Conservation (phyloP, 2,797 vertebrate genomes). For the Psittacula echo region DNA sequence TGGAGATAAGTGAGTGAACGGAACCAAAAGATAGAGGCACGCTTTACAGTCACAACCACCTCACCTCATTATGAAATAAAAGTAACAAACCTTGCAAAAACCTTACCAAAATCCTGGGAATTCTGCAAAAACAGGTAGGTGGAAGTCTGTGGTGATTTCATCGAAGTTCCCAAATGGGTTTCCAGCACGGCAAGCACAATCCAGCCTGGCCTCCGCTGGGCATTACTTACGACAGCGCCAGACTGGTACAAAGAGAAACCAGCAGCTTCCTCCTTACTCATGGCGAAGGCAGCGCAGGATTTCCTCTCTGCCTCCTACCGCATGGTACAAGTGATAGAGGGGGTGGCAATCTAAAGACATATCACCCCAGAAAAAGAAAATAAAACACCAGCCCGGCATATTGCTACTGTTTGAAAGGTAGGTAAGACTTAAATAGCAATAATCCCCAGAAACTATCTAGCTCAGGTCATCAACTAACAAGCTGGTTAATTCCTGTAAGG, state of each 20-base stretch:
- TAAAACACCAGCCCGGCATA: not conserved
- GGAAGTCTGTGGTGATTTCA: not conserved
- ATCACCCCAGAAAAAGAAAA: not conserved
- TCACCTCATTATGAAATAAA: not conserved
- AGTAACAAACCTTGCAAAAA: not conserved
- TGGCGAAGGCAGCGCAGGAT: slow-evolving; percentile 26
- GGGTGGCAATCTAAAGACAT: not conserved
- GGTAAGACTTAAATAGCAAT: slow-evolving; percentile 58
- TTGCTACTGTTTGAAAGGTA: not conserved
- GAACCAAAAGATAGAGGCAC: not conserved
- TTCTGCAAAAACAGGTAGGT: not conserved
- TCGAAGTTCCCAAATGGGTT: not conserved
- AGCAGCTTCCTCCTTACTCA: not conserved
- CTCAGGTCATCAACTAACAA: slow-evolving; percentile 58
- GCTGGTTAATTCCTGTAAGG: slow-evolving; percentile 52
- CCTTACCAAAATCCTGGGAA: slow-evolving; percentile 36
- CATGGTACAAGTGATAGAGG: not conserved
- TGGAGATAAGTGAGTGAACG: fast-evolving
- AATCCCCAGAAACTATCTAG: slow-evolving; percentile 60
- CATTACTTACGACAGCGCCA: fast-evolving
- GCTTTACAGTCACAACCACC: not conserved
- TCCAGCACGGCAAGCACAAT: not conserved
- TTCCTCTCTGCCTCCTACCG: not conserved
- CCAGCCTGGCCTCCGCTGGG: not conserved
- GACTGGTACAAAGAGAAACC: not conserved